Evolutionary conservation across 1,140 invertebrate genomes (phyloP).

Genomic region (Drosophila athabasca): DNA sequence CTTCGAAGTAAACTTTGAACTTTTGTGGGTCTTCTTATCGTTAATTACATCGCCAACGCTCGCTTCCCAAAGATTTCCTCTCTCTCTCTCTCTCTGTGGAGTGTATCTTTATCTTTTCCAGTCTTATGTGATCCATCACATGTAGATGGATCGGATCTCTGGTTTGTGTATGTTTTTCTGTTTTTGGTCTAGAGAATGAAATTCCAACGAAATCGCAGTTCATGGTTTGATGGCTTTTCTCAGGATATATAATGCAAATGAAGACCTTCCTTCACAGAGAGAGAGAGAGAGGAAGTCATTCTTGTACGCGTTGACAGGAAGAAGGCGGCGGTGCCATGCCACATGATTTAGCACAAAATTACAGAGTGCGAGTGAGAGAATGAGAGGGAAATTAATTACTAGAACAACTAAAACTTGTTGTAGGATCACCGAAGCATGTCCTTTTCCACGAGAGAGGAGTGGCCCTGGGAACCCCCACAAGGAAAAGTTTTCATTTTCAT

Average conservation of each 20-base stretch:
- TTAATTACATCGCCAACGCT: slow-evolving; percentile 77
- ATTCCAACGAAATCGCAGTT: slow-evolving; percentile 72
- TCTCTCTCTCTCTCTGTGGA: neutral
- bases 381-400: slow-evolving; percentile 68
- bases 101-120: neutral
- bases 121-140: slow-evolving; percentile 55
- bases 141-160: slow-evolving; percentile 3
- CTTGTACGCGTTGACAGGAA: slow-evolving; percentile 56
- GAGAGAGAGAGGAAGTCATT: slow-evolving; percentile 50
- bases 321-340: slow-evolving; percentile 48
- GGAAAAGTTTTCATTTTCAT: slow-evolving; percentile 57
- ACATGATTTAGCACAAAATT: slow-evolving; percentile 68
- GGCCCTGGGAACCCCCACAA: too few species aligned
- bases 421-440: slow-evolving; percentile 66
- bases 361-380: slow-evolving; percentile 28
- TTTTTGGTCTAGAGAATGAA: slow-evolving; percentile 16
- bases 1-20: slow-evolving; percentile 50
- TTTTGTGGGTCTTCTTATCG: slow-evolving; percentile 56
- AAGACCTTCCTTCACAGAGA: too few species aligned
- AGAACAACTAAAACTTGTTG: slow-evolving; percentile 7
- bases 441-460: slow-evolving; percentile 30
- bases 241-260: slow-evolving; percentile 68
- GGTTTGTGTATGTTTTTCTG: too few species aligned
- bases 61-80: slow-evolving; percentile 63
- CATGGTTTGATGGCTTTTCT: slow-evolving; percentile 69